These are phyloP conservation scores for Stenolophus ochropezus DNA, from an alignment of 2,888 invertebrate genomes.

Conservation along the genomic window DNA sequence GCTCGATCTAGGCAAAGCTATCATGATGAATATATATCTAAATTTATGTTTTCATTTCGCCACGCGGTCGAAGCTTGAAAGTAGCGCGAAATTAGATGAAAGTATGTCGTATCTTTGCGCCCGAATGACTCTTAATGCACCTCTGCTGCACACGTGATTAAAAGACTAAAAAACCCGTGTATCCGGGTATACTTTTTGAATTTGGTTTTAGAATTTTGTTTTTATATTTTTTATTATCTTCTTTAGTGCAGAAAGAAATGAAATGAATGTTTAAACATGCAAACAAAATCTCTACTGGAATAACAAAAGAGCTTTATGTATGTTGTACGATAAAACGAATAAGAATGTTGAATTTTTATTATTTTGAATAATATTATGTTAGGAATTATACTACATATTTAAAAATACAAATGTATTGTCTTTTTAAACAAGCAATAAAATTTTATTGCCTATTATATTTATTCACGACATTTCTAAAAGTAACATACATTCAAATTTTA, in stretches of 20 bases:
- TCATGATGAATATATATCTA: neutral
- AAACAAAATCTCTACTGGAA: conserved; percentile 18
- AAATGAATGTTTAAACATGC: conserved; percentile 30
- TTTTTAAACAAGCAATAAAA: neutral
- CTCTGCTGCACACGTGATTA: neutral
- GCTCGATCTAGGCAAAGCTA: neutral
- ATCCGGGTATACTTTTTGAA: neutral
- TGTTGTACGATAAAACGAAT: neutral
- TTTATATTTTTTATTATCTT: conserved; percentile 8
- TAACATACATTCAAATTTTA: no score
- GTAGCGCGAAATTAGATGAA: neutral
- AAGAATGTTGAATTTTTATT: neutral
- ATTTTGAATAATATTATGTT: neutral
- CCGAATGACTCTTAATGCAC: neutral
- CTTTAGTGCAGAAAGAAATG: neutral
- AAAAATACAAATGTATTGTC: neutral
- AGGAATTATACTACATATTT: neutral
- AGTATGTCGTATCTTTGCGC: neutral
- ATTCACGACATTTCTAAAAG: conserved; percentile 37
- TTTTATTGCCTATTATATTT: neutral
- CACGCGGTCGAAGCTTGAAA: neutral
- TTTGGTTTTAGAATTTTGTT: conserved; percentile 16
- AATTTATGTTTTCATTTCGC: neutral
- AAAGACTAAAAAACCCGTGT: neutral
- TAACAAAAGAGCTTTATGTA: conserved; percentile 11